These are phyloP conservation scores for Parnassius smintheus DNA, from an alignment of 2,888 invertebrate species.

Conservation along the genomic window DNA sequence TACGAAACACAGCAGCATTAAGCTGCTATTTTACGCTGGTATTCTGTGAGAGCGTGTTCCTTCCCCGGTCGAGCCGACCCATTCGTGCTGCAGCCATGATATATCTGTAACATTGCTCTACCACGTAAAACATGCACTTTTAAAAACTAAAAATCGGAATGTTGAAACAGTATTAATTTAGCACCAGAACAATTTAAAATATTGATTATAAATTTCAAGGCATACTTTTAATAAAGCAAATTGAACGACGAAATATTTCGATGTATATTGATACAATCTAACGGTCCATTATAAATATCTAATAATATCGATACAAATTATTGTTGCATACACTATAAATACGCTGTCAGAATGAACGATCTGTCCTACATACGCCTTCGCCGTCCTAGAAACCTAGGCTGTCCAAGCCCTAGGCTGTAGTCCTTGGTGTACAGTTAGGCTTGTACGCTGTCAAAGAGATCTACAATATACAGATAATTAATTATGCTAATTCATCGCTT, in stretches of 20 bases:
- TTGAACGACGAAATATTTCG: constrained; percentile 7
- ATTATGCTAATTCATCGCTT: constrained; percentile 7
- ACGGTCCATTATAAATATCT: constrained; percentile 21
- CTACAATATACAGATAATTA: constrained; percentile 18
- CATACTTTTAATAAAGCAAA: constrained; percentile 2
- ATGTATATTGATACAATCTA: constrained; percentile 15
- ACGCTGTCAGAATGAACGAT: constrained; percentile 21
- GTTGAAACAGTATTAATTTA: no score
- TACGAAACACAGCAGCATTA: no score
- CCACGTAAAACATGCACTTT: no score
- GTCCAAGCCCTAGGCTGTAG: constrained; percentile 2
- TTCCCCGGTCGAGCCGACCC: no score
- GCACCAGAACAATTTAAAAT: no score
- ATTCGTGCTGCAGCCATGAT: no score
- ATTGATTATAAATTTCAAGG: background rate
- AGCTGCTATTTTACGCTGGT: no score
- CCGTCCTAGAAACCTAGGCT: constrained; percentile 17
- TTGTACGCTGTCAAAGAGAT: constrained; percentile 14
- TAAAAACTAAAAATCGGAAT: no score
- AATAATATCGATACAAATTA: constrained; percentile 23
- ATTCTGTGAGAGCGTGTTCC: no score
- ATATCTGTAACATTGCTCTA: no score
- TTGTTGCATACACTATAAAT: constrained; percentile 24
- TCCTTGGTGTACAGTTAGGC: constrained; percentile 9
- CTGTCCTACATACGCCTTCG: constrained; percentile 25